A percentile compares a stretch with the other conserved stretches of the same genome.
Evolutionary conservation across 1,140 invertebrate genomes (phyloP).

Genomic region (Lordiphosa collinella): DNA sequence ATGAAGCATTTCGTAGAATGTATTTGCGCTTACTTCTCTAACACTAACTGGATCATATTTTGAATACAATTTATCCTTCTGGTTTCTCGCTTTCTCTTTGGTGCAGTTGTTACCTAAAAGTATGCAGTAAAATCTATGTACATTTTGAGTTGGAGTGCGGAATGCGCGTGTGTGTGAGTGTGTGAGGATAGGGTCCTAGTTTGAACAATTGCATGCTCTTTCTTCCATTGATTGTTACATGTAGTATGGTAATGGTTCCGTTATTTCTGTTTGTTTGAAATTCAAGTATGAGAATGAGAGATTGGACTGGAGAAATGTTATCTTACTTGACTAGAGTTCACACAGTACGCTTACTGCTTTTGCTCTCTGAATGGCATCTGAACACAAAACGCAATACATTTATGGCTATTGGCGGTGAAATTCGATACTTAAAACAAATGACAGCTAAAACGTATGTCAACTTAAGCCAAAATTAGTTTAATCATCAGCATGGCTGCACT

Average conservation of each 20-base stretch:
- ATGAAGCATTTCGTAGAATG: slow-evolving; percentile 20
- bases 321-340: slow-evolving; percentile 20
- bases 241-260: slow-evolving; percentile 55
- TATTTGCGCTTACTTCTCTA: slow-evolving; percentile 8
- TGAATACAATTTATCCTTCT: slow-evolving; percentile 7
- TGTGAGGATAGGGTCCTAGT: slow-evolving; percentile 27
- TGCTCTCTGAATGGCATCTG: background rate
- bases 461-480: slow-evolving; percentile 54
- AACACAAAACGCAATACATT: slow-evolving; percentile 33
- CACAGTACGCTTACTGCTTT: background rate
- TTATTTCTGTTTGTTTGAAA: slow-evolving; percentile 32
- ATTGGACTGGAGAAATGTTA: background rate
- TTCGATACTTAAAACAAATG: slow-evolving; percentile 46
- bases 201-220: slow-evolving; percentile 62
- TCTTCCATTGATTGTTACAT: slow-evolving; percentile 70
- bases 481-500: slow-evolving; percentile 50
- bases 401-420: slow-evolving; percentile 70
- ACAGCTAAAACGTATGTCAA: slow-evolving; percentile 7
- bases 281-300: slow-evolving; percentile 1
- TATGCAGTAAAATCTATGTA: slow-evolving; percentile 76
- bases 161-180: slow-evolving; percentile 13
- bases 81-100: slow-evolving; percentile 37
- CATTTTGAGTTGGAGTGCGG: slow-evolving; percentile 53
- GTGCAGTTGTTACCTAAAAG: slow-evolving; percentile 65
- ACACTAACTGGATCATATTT: slow-evolving; percentile 7